Evolutionary conservation across 2,888 invertebrate genomes (phyloP).

Genomic region (Allacma fusca): DNA sequence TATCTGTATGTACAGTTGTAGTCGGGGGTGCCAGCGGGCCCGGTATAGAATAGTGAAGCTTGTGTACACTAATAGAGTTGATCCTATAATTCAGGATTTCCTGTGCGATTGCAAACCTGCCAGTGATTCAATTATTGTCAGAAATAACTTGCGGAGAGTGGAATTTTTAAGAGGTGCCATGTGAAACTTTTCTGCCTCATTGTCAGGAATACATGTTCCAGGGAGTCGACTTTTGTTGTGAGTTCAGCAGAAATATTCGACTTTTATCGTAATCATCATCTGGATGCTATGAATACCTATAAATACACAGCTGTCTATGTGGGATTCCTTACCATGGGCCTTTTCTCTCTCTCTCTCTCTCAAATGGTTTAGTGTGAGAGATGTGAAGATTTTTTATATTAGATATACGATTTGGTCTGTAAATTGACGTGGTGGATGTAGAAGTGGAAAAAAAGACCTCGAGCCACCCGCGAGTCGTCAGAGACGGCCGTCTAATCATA

Average conservation of each 20-base stretch:
- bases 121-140: no score
- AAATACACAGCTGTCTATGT: background rate
- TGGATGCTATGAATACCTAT: conserved; percentile 3
- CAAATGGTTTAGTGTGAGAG: conserved; percentile 2
- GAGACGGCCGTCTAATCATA: conserved; percentile 13
- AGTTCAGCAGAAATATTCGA: conserved; percentile 48
- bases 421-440: conserved; percentile 21
- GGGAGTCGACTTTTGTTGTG: conserved; percentile 41
- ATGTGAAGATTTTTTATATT: background rate
- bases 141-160: no score
- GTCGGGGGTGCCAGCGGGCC: no score
- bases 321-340: background rate
- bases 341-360: background rate
- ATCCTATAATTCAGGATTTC: no score
- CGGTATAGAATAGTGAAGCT: no score
- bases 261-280: conserved; percentile 32
- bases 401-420: background rate
- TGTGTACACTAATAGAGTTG: no score
- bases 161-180: no score
- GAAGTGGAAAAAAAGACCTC: conserved; percentile 26
- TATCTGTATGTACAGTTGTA: no score
- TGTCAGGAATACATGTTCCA: background rate
- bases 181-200: conserved; percentile 1
- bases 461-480: conserved; percentile 39
- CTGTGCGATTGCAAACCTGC: no score